phyloP scores from a whole-genome alignment of 2,797 vertebrate genomes.

The Aphelocoma californica region DNA sequence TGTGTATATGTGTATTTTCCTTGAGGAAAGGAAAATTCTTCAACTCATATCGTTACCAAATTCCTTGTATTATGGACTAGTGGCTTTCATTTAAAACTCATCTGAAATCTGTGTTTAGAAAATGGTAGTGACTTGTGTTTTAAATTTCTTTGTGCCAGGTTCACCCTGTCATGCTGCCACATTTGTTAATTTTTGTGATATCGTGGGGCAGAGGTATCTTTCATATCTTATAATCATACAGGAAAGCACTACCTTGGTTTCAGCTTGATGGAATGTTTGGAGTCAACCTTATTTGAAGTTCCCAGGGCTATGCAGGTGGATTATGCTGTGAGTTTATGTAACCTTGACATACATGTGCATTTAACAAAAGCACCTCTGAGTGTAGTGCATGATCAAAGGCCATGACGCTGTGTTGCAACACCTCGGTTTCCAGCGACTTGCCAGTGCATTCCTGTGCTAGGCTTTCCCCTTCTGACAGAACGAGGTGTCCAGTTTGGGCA shows the following conservation, averaged over 20 bases:
- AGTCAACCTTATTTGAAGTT: not conserved
- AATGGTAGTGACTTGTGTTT: not conserved
- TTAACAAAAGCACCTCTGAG: not conserved
- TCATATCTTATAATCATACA: not conserved
- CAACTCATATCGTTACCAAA: not conserved
- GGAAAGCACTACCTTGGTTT: not conserved
- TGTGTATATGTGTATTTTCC: not conserved
- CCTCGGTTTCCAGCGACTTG: not conserved
- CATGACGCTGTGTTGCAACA: rapidly evolving
- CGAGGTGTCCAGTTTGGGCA: not conserved
- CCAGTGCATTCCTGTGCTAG: not conserved
- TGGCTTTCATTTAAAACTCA: not conserved
- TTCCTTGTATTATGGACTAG: not conserved
- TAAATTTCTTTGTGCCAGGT: not conserved
- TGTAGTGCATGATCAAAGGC: not conserved
- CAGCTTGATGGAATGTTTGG: not conserved
- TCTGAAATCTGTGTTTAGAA: not conserved
- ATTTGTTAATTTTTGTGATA: not conserved
- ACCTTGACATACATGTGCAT: rapidly evolving
- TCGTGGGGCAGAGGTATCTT: not conserved
- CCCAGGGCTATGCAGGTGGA: not conserved
- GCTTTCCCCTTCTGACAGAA: not conserved
- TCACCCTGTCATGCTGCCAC: not conserved
- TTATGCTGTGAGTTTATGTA: not conserved
- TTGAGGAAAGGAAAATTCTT: not conserved